phyloP scores from a whole-genome alignment of 1,140 invertebrate genomes.

The Melanaphis sacchari region DNA sequence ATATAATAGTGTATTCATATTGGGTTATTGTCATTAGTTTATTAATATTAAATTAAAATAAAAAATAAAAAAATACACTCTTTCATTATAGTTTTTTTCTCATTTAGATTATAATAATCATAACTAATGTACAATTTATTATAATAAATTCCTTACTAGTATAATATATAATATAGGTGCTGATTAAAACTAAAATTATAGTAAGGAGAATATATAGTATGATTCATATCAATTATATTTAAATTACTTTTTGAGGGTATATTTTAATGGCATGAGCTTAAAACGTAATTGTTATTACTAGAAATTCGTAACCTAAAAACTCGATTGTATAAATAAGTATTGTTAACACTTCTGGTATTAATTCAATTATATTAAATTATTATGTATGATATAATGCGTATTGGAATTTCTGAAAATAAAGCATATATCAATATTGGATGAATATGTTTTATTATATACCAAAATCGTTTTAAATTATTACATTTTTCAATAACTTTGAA shows the following conservation, averaged over 20 bases:
- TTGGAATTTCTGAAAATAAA: too few species aligned
- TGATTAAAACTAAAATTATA: not conserved
- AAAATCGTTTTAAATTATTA: too few species aligned
- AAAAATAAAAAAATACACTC: not conserved
- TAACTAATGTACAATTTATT: not conserved
- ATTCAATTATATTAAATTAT: too few species aligned
- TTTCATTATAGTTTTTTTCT: not conserved
- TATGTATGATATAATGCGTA: too few species aligned
- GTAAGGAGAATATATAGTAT: not conserved
- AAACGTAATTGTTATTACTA: not conserved
- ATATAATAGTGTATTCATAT: not conserved
- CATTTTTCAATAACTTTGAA: too few species aligned
- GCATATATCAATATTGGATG: too few species aligned
- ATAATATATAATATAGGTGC: not conserved
- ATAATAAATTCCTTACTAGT: not conserved
- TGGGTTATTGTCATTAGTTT: not conserved
- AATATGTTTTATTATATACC: too few species aligned
- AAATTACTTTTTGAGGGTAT: not conserved
- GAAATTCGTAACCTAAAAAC: not conserved
- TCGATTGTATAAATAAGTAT: not conserved
- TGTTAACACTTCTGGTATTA: not conserved
- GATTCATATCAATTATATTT: not conserved
- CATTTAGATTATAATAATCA: not conserved
- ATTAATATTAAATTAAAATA: not conserved
- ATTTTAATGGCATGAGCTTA: not conserved